Evolutionary conservation across 2,797 vertebrate species (phyloP).

Genomic region (Orestias chungarensis): DNA sequence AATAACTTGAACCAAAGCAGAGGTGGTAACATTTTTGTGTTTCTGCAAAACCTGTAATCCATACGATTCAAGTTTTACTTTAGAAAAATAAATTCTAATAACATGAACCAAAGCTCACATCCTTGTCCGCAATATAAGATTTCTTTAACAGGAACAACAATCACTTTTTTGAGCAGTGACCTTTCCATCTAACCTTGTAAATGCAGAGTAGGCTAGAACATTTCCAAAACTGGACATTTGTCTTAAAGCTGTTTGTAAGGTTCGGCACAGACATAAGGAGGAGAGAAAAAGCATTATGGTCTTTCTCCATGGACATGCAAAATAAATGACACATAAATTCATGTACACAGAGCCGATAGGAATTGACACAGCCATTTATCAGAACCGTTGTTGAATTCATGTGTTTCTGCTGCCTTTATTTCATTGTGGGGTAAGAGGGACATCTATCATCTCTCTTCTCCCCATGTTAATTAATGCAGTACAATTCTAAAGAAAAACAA

Average conservation of each 20-base stretch:
- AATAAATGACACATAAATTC: slow-evolving; percentile 35
- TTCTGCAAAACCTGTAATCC: too few species aligned
- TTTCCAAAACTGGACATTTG: slow-evolving; percentile 48
- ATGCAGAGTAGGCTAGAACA: slow-evolving; percentile 51
- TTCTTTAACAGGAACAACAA: slow-evolving; percentile 46
- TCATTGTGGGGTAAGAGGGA: slow-evolving; percentile 51
- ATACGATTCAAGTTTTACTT: too few species aligned
- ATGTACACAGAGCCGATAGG: slow-evolving; percentile 34
- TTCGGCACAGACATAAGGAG: slow-evolving; percentile 47
- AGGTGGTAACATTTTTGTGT: slow-evolving; percentile 24
- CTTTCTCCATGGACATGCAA: slow-evolving; percentile 48
- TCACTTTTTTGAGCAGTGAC: slow-evolving; percentile 52
- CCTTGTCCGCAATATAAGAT: slow-evolving; percentile 16
- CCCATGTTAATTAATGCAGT: slow-evolving; percentile 10
- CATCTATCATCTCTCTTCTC: slow-evolving; percentile 24
- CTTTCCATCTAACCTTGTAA: slow-evolving; percentile 48
- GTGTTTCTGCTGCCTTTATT: slow-evolving; percentile 61
- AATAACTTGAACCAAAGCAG: slow-evolving; percentile 5
- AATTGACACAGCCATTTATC: slow-evolving; percentile 67
- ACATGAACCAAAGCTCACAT: slow-evolving; percentile 6
- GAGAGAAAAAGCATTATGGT: slow-evolving; percentile 30
- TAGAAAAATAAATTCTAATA: too few species aligned
- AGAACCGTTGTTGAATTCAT: slow-evolving; percentile 57
- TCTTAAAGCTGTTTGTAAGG: slow-evolving; percentile 70
- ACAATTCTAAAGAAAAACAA: background rate